Percentiles rank a stretch among this genome's conserved stretches.
Evolutionary conservation across 1,140 invertebrate species (phyloP).

Genomic region (Cylas formicarius): DNA sequence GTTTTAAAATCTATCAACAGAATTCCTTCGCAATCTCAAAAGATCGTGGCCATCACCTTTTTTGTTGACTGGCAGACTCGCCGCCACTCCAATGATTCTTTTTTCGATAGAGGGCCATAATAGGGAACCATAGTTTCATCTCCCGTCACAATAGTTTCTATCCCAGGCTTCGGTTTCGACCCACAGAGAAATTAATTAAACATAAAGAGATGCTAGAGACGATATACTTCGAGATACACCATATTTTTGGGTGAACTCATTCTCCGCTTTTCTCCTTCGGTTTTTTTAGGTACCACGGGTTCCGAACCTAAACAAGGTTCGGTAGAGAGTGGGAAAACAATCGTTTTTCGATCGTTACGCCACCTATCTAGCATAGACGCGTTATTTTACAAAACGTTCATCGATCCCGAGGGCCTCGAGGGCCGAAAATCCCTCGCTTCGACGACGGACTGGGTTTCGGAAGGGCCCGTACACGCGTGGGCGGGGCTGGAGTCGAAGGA

Average conservation of each 20-base stretch:
- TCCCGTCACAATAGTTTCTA: no score
- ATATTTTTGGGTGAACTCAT: neutral
- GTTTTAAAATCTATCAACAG: no score
- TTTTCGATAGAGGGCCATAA: no score
- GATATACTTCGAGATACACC: neutral
- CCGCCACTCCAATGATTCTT: no score
- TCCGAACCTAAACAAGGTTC: neutral
- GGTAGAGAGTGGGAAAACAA: neutral
- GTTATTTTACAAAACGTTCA: slow-evolving; percentile 22
- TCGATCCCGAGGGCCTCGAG: slow-evolving; percentile 16
- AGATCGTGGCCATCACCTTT: no score
- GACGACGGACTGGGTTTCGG: neutral
- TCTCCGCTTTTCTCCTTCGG: neutral
- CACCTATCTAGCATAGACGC: slow-evolving; percentile 15
- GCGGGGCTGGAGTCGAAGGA: slow-evolving; percentile 7
- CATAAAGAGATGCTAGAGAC: neutral
- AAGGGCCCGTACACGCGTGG: neutral
- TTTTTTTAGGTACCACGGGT: neutral
- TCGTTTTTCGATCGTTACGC: slow-evolving; percentile 18
- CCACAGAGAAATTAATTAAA: neutral
- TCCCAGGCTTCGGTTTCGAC: no score
- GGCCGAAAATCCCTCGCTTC: neutral
- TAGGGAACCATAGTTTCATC: no score
- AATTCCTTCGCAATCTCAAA: no score
- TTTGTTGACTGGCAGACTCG: no score